Base-by-base conservation (phyloP, 2,113 vertebrate species). In the Melanotaenia duboulayi region DNA sequence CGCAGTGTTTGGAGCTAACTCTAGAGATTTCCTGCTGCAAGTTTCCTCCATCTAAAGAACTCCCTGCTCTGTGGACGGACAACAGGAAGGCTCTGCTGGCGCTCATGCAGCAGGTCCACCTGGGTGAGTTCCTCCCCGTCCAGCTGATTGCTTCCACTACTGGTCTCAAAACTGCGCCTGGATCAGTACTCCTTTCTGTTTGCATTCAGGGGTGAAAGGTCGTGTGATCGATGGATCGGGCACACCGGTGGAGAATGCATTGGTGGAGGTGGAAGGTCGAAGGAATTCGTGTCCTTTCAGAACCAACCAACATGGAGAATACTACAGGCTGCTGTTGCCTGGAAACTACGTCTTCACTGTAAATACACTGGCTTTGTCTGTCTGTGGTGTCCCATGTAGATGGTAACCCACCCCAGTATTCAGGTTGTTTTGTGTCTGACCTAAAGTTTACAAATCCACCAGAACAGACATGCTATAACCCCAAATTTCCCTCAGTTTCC, bases 21-120 rank as follows among this genome's bases (percentile, higher is more conserved):
- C 54, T 99, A 85, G 98, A 99, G 61, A 42, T 99, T 73, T 99
- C 97, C 0, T 99, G 98, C 91, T 99, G 97, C 65, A 98, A 98
- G 94, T 99, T 94, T 55, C 98, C 98, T 84, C 92, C 92, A 1
- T 87, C 54, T 63, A 14, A 74, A 0, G 71, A 95, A 28, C 95
- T 99, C 73, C 91, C 92, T 17, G 66, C 71, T 19, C 93, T 95
- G 76, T 99, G 98, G 98, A 83, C 52, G 3, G 93, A 95, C 25
- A 99, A 99, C 92, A 95, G 84, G 72, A 84, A 82, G 28, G 92
- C 97, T 1, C 86, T 99, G 69, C 88, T 97, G 0, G 93, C 95
- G 58, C 99, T 95, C 24, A 95, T 99, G 55, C 94, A 94, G 65
- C 96, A 98, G 92, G 95, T 96, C 23, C 98, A 99, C 87, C 89